Evolutionary conservation across 2,113 vertebrate genomes (phyloP).

Genomic region (Meleagris gallopavo): DNA sequence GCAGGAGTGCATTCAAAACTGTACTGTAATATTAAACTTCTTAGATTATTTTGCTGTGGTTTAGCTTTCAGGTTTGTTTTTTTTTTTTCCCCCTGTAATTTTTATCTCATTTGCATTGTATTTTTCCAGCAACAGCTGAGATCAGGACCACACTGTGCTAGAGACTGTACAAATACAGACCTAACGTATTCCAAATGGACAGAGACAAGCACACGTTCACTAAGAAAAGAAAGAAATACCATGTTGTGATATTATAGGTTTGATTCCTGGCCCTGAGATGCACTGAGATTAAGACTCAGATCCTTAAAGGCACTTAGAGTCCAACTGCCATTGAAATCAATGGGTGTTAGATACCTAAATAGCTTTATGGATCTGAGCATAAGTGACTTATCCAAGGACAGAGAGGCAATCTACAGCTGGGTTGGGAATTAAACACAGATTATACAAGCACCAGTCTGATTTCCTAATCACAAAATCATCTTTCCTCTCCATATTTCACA

Average conservation of each 20-base stretch:
- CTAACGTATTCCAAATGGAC: neutral
- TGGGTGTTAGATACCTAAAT: conserved; percentile 54
- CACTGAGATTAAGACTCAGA: conserved; percentile 23
- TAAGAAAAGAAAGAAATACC: neutral
- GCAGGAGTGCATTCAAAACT: neutral
- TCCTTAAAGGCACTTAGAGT: conserved; percentile 27
- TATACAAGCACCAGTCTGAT: conserved; percentile 19
- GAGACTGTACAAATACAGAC: neutral
- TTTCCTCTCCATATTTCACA: neutral
- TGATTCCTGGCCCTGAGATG: neutral
- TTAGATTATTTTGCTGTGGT: neutral
- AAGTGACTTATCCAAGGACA: conserved; percentile 58
- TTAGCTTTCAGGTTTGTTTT: neutral
- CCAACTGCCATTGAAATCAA: conserved; percentile 51
- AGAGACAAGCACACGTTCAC: neutral
- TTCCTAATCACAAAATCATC: conserved; percentile 47
- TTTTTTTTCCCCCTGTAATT: neutral
- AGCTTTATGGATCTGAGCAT: conserved; percentile 52
- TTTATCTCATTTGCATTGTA: neutral
- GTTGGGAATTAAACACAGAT: conserved; percentile 53
- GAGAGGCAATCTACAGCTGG: conserved; percentile 12
- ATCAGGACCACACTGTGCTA: neutral
- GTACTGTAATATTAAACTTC: neutral
- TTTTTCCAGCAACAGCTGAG: neutral
- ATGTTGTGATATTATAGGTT: neutral